phyloP scores from a whole-genome alignment of 2,888 invertebrate species.

The Gastrophysa polygoni region DNA sequence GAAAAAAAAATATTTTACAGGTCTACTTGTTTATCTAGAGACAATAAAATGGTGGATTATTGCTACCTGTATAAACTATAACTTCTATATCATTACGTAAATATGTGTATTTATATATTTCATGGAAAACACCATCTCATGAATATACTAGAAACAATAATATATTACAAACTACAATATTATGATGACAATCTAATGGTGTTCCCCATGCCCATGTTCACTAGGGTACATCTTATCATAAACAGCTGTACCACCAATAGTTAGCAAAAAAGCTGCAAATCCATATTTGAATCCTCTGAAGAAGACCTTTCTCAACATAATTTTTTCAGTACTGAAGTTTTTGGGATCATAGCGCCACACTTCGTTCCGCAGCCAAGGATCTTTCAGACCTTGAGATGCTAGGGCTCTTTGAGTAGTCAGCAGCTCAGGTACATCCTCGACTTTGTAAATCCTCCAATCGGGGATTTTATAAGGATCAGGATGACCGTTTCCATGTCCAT shows the following conservation, averaged over 20 bases:
- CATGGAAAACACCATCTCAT: no score
- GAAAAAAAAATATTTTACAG: no score
- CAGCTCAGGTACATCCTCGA: slow-evolving; percentile 72
- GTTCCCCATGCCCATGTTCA: slow-evolving; percentile 60
- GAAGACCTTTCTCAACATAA: slow-evolving; percentile 57
- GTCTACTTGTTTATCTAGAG: no score
- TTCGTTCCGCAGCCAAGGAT: slow-evolving; percentile 90
- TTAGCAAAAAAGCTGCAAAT: slow-evolving; percentile 64
- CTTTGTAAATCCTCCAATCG: slow-evolving; percentile 73
- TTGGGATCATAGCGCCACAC: slow-evolving; percentile 78
- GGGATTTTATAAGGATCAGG: slow-evolving; percentile 71
- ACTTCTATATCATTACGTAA: no score
- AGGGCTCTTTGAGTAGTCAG: slow-evolving; percentile 68
- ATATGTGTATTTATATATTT: no score
- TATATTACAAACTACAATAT: slow-evolving; percentile 17
- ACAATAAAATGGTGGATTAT: no score
- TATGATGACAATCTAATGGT: slow-evolving; percentile 14
- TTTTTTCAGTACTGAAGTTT: slow-evolving; percentile 64
- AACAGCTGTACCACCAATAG: slow-evolving; percentile 57
- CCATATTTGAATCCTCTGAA: slow-evolving; percentile 73
- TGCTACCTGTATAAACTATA: no score
- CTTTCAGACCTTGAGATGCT: slow-evolving; percentile 73
- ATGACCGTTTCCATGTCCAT: slow-evolving; percentile 62
- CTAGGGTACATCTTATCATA: slow-evolving; percentile 51
- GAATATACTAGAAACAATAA: no score